phyloP scores from a whole-genome alignment of 2,113 vertebrate species.

The Nothocercus julius region DNA sequence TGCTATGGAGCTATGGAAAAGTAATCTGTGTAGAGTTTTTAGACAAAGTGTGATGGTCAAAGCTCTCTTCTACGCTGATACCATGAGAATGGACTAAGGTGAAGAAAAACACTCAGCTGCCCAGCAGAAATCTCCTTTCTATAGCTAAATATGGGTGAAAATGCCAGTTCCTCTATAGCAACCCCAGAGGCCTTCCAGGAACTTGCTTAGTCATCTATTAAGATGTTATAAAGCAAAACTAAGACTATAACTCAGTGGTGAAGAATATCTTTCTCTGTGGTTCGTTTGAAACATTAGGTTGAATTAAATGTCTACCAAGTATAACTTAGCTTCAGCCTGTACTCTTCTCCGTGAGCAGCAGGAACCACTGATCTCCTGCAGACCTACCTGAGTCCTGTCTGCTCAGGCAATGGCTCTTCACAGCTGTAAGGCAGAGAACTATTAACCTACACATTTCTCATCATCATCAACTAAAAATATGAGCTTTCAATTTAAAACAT shows the following conservation, averaged over 20 bases:
- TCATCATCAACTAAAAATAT: background rate
- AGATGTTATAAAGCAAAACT: background rate
- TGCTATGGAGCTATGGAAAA: background rate
- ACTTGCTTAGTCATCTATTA: background rate
- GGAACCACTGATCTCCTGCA: background rate
- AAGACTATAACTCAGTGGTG: background rate
- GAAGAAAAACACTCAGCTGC: background rate
- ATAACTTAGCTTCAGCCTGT: background rate
- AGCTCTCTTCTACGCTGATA: background rate
- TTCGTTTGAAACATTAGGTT: background rate
- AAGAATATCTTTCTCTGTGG: background rate
- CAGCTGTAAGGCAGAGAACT: background rate
- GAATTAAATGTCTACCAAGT: background rate
- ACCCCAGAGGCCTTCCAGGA: background rate
- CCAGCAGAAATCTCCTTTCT: background rate
- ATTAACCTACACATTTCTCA: too few relatives aligned
- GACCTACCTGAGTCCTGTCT: background rate
- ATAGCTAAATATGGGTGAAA: background rate
- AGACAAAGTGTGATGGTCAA: background rate
- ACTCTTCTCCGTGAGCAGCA: background rate
- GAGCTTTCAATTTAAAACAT: background rate
- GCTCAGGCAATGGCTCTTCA: background rate
- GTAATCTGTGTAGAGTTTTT: background rate
- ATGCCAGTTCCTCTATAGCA: background rate
- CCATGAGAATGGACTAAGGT: background rate